Evolutionary conservation across 1,140 invertebrate species (phyloP).

Genomic region (Elysia chlorotica): DNA sequence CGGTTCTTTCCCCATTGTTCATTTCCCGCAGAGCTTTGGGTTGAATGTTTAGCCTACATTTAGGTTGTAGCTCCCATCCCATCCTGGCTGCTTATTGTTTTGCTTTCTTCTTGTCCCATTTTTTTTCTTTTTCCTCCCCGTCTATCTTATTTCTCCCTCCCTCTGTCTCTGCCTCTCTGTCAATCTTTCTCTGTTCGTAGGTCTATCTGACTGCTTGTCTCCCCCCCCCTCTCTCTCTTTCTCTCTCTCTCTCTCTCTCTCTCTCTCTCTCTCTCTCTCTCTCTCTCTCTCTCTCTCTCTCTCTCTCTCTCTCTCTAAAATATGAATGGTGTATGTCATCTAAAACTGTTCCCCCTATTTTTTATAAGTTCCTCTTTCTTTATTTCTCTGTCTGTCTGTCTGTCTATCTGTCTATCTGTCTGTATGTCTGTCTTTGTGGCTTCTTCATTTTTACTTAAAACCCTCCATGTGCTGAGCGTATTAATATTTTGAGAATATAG

Average conservation of each 20-base stretch:
- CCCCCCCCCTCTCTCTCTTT: neutral
- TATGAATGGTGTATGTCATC: too few relatives aligned
- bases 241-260: conserved; percentile 4
- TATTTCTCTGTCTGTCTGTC: neutral
- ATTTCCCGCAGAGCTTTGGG: too few relatives aligned
- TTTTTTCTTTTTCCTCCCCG: too few relatives aligned
- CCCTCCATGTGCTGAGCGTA: too few relatives aligned
- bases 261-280: conserved; percentile 5
- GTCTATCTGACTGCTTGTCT: neutral
- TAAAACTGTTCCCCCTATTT: neutral
- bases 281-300: conserved; percentile 9
- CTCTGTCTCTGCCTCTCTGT: neutral
- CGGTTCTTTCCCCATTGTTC: too few relatives aligned
- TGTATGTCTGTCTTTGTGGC: conserved; percentile 1
- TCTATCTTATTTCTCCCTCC: neutral
- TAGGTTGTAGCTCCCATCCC: too few relatives aligned
- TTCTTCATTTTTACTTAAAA: too few relatives aligned
- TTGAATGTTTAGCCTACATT: too few relatives aligned
- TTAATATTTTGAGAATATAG: too few relatives aligned
- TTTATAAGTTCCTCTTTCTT: neutral
- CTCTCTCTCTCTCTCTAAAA: conserved; percentile 4
- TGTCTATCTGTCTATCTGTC: neutral
- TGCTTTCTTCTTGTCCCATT: too few relatives aligned
- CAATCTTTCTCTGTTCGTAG: neutral
- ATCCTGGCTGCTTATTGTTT: too few relatives aligned